These are phyloP conservation scores for Sussaba pulchella DNA, from an alignment of 2,888 invertebrate genomes.

Conservation along the genomic window DNA sequence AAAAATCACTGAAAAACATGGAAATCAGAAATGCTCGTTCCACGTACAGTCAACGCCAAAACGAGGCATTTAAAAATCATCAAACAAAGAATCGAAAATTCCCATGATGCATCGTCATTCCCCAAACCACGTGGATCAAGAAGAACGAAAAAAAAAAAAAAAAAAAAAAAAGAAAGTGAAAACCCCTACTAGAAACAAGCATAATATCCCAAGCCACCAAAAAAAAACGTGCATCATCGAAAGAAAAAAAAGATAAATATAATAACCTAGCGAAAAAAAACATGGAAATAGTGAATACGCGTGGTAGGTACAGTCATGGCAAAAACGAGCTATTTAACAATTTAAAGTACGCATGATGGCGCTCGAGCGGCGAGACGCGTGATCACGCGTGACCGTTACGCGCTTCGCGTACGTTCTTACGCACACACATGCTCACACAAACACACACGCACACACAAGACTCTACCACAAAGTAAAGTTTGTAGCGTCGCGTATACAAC, in stretches of 20 bases:
- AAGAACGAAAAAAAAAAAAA: background rate
- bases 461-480: background rate
- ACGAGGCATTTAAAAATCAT: too few species aligned
- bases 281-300: background rate
- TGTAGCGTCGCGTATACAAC: slow-evolving; percentile 5
- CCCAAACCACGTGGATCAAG: background rate
- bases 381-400: slow-evolving; percentile 69
- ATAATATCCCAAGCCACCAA: background rate
- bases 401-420: slow-evolving; percentile 31
- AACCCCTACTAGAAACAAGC: background rate
- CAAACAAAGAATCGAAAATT: slow-evolving; percentile 18
- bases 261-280: background rate
- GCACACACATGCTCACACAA: background rate
- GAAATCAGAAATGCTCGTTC: background rate
- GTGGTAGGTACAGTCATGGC: background rate
- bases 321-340: slow-evolving; percentile 68
- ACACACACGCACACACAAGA: background rate
- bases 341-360: slow-evolving; percentile 82
- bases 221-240: too few species aligned
- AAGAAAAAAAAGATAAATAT: background rate
- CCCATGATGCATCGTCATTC: background rate
- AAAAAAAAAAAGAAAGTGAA: background rate
- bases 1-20: background rate
- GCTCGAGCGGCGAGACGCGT: slow-evolving; percentile 80
- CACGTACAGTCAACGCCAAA: background rate